Base-by-base conservation (phyloP, 1,140 invertebrate species). In the Atta texana region DNA sequence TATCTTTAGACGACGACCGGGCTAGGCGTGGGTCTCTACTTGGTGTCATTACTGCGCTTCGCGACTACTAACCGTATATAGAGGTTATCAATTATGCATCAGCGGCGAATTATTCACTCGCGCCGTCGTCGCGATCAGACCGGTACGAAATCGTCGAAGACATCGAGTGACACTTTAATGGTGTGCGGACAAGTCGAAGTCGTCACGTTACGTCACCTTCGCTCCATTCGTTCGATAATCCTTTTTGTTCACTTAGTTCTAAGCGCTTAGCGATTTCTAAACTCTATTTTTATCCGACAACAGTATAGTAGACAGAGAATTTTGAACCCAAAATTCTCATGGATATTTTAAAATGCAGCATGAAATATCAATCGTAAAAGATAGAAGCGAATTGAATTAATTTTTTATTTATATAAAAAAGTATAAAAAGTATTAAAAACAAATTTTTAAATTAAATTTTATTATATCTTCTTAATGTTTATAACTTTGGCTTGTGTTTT, bases 111-210 rank as follows among this genome's bases (percentile, higher is more conserved):
- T 90, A 91, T 90, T 91, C 81, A 91, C 49, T 72, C 53, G 64
- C 51, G 53, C 68, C 82, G 89, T 91, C 89, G 87, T 88, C 87
- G 64, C 87, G 87, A 88, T 90, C 86, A 59, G 85, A 24, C 57
- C 24, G 64, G 66, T 53, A 68, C 77, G 77, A 81, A 82, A 77
- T 69, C 75, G 77, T 84, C 53, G 76, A 76, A 61, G 21, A 72
- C 75, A 39, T n/a, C 63, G 80, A 63, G 86, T 90, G 86, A 90
- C 89, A 88, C 75, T 90, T 90, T 90, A 90, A 90, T 90, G 80
- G 88, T 87, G 75, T 90, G 88, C 89, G 75, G 86, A 90, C 89
- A 88, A 87, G 86, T 81, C 39, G 68, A 85, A 88, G 88, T 88
- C 86, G 82, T 88, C 89, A 59, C 89, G 85, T 90, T 86, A 61